These are phyloP conservation scores for Hypena proboscidalis DNA, from an alignment of 2,888 invertebrate species.

Conservation along the genomic window DNA sequence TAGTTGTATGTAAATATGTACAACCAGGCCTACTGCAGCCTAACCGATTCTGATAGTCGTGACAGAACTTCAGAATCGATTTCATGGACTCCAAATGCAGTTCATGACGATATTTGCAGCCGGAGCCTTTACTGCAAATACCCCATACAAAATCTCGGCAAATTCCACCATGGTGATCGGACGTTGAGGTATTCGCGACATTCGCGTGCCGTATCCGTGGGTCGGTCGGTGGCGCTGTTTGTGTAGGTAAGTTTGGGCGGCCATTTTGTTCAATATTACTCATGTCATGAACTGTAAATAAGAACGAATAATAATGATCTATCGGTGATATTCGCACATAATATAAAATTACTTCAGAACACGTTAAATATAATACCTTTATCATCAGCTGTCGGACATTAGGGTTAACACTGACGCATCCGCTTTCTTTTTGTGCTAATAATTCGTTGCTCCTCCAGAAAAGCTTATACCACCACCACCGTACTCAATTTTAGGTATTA, in stretches of 20 bases:
- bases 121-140: slow-evolving; percentile 60
- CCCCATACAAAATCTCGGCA: slow-evolving; percentile 75
- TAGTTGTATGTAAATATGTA: slow-evolving; percentile 65
- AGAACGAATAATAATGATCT: slow-evolving; percentile 9
- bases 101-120: slow-evolving; percentile 67
- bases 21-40: slow-evolving; percentile 67
- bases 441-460: no score
- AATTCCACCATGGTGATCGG: slow-evolving; percentile 36
- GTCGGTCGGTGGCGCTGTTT: slow-evolving; percentile 48
- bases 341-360: background rate
- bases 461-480: no score
- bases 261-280: slow-evolving; percentile 61
- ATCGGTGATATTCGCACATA: no score
- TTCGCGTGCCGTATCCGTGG: slow-evolving; percentile 35
- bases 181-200: no score
- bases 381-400: slow-evolving; percentile 68
- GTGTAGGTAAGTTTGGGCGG: slow-evolving; percentile 55
- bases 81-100: slow-evolving; percentile 67
- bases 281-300: slow-evolving; percentile 59
- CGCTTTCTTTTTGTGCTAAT: no score
- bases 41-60: slow-evolving; percentile 70
- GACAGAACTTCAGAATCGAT: slow-evolving; percentile 68
- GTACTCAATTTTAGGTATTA: no score
- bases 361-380: no score
- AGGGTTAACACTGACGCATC: no score